phyloP scores from a whole-genome alignment of 2,888 invertebrate species.

The Xestoiulus laeticollis region DNA sequence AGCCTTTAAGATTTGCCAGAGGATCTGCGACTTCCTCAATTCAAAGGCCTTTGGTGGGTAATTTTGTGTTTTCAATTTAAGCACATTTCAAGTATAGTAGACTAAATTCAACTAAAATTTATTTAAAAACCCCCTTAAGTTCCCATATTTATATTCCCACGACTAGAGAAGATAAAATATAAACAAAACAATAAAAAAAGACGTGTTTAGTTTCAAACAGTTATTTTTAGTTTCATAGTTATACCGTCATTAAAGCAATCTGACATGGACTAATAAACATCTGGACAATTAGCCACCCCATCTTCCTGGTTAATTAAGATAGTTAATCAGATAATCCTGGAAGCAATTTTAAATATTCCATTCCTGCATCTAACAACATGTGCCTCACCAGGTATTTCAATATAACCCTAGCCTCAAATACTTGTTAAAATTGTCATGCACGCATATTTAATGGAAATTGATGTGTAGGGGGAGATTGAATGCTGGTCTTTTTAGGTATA shows the following conservation, averaged over 20 bases:
- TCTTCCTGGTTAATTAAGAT: slow-evolving; percentile 18
- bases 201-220: not conserved
- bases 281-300: not conserved
- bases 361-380: not conserved
- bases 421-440: not conserved
- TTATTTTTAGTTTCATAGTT: not conserved
- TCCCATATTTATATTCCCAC: not conserved
- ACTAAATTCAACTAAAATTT: not conserved
- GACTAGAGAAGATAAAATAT: not conserved
- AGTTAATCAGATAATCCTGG: not conserved
- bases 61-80: not conserved
- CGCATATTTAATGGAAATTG: not conserved
- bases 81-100: not conserved
- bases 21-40: slow-evolving; percentile 35
- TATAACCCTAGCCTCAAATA: not conserved
- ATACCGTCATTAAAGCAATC: not conserved
- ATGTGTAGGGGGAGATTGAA: not conserved
- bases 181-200: not conserved
- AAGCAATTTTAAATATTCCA: not conserved
- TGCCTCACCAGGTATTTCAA: not conserved
- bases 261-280: not conserved
- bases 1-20: not conserved
- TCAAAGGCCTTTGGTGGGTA: not conserved
- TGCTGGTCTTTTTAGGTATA: not conserved
- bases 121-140: not conserved